Evolutionary conservation across 1,140 invertebrate species (phyloP).

Genomic region (Trichomalopsis sarcophagae): DNA sequence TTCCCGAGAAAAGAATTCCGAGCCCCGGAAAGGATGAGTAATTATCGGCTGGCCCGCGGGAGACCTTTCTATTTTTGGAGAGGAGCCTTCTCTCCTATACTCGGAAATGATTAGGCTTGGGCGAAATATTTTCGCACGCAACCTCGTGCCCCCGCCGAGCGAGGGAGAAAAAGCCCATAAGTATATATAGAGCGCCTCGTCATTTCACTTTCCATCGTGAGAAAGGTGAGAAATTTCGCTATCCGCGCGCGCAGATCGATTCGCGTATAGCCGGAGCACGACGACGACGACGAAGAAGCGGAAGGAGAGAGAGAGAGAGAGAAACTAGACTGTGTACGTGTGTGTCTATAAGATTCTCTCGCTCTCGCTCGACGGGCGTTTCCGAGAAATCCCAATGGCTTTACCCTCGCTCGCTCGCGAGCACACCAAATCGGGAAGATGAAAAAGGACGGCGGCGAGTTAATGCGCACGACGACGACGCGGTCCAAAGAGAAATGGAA

Average conservation of each 20-base stretch:
- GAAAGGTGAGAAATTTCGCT: conserved; percentile 46
- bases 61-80: neutral
- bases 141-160: neutral
- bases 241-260: conserved; percentile 24
- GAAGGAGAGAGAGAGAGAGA: neutral
- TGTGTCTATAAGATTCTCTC: neutral
- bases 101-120: neutral
- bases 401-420: conserved; percentile 25
- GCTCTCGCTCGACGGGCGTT: conserved; percentile 16
- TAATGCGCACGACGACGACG: neutral
- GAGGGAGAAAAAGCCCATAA: neutral
- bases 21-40: neutral
- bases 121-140: neutral
- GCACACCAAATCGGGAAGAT: conserved; percentile 41
- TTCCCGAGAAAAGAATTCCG: neutral
- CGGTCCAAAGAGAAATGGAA: conserved; percentile 55
- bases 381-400: conserved; percentile 39
- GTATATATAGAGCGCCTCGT: neutral
- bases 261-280: neutral
- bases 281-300: neutral
- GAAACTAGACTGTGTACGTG: conserved; percentile 22
- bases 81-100: neutral
- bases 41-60: neutral
- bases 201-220: conserved; percentile 42
- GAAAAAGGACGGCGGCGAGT: conserved; percentile 20